Evolutionary conservation across 2,888 invertebrate genomes (phyloP).

Genomic region (Tanypteryx hageni): DNA sequence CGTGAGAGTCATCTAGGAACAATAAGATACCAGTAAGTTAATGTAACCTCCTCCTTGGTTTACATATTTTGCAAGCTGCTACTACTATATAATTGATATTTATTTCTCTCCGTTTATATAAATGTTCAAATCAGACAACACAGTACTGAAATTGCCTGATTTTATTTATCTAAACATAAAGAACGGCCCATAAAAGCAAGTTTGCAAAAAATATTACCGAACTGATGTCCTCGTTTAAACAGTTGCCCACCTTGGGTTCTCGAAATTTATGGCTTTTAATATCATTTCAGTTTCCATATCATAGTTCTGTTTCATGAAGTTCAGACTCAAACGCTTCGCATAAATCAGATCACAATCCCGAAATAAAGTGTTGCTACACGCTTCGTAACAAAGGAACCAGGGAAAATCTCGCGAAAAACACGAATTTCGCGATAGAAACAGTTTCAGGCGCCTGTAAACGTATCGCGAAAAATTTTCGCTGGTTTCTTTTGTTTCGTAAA

Average conservation of each 20-base stretch:
- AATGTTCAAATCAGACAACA: neutral
- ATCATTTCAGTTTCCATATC: neutral
- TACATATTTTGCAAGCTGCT: too few species aligned
- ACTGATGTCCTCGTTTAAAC: too few species aligned
- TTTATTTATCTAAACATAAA: neutral
- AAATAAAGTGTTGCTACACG: neutral
- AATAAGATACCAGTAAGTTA: too few species aligned
- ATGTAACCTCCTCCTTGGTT: too few species aligned
- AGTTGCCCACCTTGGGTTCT: too few species aligned
- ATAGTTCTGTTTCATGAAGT: neutral
- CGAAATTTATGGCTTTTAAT: too few species aligned
- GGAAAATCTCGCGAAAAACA: neutral
- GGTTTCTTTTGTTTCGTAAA: too few species aligned
- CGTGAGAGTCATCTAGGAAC: too few species aligned
- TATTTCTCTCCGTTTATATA: too few species aligned
- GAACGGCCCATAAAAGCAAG: neutral
- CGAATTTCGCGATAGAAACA: constrained; percentile 16
- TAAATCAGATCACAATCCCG: neutral
- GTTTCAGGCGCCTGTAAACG: neutral
- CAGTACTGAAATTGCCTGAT: neutral
- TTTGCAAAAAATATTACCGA: neutral
- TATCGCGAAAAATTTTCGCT: too few species aligned
- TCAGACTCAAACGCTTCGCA: neutral
- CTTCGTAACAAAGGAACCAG: neutral
- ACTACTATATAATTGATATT: too few species aligned